Evolutionary conservation across 2,888 invertebrate species (phyloP), one percentile per base, ranked within the genome.

Genomic region (Adelphocoris suturalis): DNA sequence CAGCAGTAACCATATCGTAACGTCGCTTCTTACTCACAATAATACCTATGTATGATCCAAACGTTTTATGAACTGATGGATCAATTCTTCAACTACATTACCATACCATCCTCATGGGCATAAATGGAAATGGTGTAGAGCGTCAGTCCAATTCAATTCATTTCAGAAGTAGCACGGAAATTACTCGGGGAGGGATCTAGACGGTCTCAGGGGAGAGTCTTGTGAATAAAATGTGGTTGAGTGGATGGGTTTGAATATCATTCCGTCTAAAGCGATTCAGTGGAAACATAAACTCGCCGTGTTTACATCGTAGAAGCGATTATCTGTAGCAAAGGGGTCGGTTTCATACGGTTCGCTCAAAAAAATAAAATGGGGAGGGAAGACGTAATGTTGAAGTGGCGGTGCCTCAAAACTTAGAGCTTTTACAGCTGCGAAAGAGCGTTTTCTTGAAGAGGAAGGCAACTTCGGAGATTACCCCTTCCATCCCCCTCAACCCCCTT

Each of bases 261-360:
- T 68, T 68, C 23, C 23, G 68, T 78, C 78, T 47, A 47, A 47
- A 78, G 78, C 78, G 78, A 78, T 78, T 78, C 37, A 16, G 37
- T 46, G 37, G 47, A 85, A 85, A 57, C 55, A 37, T 85, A 85
- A 85, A 85, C 61, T 28, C 85, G 16, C 28, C 13, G 61, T 37
- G 46, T 82, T 47, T 27, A 55, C 85, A 61, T 28, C 55, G 55
- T 61, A n/a, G 57, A 85, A 85, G 19, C 85, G 85, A 85, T 85
- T 85, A 85, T 85, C 57, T 85, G 14, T 16, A 37, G n/a, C 85
- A 61, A 14, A 19, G 85, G 14, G 28, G 55, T 16, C 16, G 78
- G 16, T 47, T 37, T 78, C 47, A 78, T 78, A 78, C 46, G 78
- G 13, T 13, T 23, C 5, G 0, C 0, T 23, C 12, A 23, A 68